Conservation (phyloP, 2,888 invertebrate genomes). For the Xestia ashworthii region DNA sequence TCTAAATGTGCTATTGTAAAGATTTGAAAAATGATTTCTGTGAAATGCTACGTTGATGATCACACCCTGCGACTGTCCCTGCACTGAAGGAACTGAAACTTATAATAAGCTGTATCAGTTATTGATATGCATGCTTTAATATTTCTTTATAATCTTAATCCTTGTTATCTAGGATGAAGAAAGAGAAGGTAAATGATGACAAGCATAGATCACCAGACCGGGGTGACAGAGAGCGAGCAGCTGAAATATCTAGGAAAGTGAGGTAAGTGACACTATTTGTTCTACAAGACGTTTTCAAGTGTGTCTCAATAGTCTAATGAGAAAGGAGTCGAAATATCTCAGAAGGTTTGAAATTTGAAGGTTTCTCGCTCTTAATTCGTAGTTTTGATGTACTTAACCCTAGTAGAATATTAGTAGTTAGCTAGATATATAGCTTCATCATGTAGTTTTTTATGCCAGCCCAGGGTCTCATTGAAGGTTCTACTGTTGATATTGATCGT, state of each 20-base stretch:
- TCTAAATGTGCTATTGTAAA: no score
- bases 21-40: no score
- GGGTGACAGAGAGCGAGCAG: constrained; percentile 66
- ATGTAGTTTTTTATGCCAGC: background rate
- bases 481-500: background rate
- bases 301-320: background rate
- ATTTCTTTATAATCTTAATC: background rate
- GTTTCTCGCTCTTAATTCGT: background rate
- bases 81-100: background rate
- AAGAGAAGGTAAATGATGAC: constrained; percentile 65
- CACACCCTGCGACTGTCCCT: background rate
- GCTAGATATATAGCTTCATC: background rate
- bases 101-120: background rate
- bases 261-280: constrained; percentile 60
- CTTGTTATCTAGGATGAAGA: constrained; percentile 68
- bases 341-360: background rate
- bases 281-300: background rate
- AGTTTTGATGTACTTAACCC: background rate
- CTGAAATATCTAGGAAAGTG: constrained; percentile 66
- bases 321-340: background rate
- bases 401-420: background rate
- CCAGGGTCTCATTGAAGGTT: background rate
- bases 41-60: no score
- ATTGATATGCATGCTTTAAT: background rate
- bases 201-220: constrained; percentile 65